phyloP scores from a whole-genome alignment of 2,797 vertebrate genomes.

The Oreochromis mossambicus region DNA sequence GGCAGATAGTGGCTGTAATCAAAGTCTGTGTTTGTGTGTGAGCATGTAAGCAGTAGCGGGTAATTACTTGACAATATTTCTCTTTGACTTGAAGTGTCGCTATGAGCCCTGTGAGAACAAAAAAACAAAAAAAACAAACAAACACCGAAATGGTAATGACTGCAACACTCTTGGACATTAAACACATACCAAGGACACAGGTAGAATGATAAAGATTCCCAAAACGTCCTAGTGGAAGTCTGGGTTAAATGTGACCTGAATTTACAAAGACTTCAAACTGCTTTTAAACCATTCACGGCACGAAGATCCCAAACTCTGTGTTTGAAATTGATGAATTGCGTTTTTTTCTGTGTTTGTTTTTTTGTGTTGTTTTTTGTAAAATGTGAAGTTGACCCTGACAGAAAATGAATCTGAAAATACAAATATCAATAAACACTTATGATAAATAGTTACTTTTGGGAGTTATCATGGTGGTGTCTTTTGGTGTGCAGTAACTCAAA shows the following conservation, averaged over 20 bases:
- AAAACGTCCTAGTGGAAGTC: background rate
- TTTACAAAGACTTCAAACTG: conserved; percentile 1
- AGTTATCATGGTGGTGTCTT: background rate
- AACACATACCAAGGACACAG: background rate
- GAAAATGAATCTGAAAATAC: conserved; percentile 20
- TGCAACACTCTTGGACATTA: background rate
- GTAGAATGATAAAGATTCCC: conserved; percentile 11
- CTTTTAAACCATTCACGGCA: background rate
- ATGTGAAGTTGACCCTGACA: conserved; percentile 1
- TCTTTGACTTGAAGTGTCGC: conserved; percentile 32
- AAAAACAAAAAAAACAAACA: conserved; percentile 3
- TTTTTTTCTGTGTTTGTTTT: background rate
- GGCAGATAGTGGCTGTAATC: background rate
- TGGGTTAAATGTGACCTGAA: conserved; percentile 12
- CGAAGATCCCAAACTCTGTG: background rate
- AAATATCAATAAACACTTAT: background rate
- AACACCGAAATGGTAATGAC: conserved; percentile 8
- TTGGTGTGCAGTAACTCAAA: background rate
- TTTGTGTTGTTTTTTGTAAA: background rate
- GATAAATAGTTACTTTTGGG: background rate
- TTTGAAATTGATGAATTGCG: background rate
- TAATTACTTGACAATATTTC: conserved; percentile 35
- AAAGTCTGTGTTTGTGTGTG: background rate
- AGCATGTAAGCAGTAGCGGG: background rate
- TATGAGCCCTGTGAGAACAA: background rate